Base-by-base conservation (phyloP, 2,888 invertebrate species). In the Hofmannophila pseudospretella region DNA sequence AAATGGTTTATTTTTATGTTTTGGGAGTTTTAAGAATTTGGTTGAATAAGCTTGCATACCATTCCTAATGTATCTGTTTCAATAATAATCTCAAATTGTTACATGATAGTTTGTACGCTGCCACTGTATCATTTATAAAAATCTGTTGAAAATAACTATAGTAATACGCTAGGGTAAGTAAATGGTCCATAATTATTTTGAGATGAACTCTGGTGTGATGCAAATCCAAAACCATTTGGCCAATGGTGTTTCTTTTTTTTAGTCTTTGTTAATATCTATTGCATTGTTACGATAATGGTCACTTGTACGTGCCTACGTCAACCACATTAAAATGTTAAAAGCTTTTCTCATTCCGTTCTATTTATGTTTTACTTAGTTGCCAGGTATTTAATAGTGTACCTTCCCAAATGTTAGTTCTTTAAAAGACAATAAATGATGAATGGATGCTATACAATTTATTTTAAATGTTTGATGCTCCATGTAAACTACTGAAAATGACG, bases 31-130 rank as follows among this genome's bases (percentile, higher is more conserved):
- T 31, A 20, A 12, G 35, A 31, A 26, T 29, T 22, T 23, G 31
- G 7, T 34, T 30, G 37, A 32, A 16, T 39, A 25, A 31, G 26
- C 32, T 36, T 36, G 33, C 33, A 26, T 33, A 7, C 13, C 4
- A n/a, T n/a, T n/a, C 8, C 7, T 20, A 13, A 13, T 9, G 23
- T n/a, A 8, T 32, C 25, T n/a, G n/a, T n/a, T n/a, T n/a, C n/a
- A n/a, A n/a, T n/a, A n/a, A n/a, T n/a, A n/a, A n/a, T n/a, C n/a
- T n/a, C n/a, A n/a, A n/a, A n/a, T n/a, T n/a, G n/a, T n/a, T n/a
- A n/a, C n/a, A n/a, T n/a, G n/a, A n/a, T n/a, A n/a, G n/a, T n/a
- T n/a, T n/a, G n/a, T n/a, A n/a, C n/a, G n/a, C n/a, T n/a, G n/a
- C n/a, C n/a, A n/a, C n/a, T n/a, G n/a, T n/a, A n/a, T n/a, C n/a